Evolutionary conservation across 2,113 vertebrate species (phyloP), one percentile per base, ranked within the genome.

Genomic region (Psilopogon haemacephalus): DNA sequence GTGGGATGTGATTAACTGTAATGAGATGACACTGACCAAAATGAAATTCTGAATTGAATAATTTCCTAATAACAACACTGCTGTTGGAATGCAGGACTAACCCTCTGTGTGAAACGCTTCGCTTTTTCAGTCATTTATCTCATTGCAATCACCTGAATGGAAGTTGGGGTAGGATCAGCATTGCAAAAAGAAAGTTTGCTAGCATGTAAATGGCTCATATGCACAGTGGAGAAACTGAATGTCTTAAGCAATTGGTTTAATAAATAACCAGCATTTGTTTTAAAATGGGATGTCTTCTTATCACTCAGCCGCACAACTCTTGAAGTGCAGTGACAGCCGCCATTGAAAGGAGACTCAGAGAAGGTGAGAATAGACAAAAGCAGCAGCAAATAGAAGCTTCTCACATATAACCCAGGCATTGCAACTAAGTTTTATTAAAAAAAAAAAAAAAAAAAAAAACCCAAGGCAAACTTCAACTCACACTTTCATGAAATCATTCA

Each of bases 1-100:
- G 63, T 84, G 81, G 48, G 71, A 90, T 84, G 50, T 0, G 1
- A 96, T 93, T 94, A 94, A 87, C 55, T 76, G 55, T 76, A 96
- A 96, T 96, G 93, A 90, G 68, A 92, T 91, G 89, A 90, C 74
- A 83, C 42, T 67, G 84, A 82, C 92, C 86, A 83, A 95, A 96
- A 95, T 93, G 63, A 93, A 95, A 92, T 84, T 85, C 55, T 73
- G 71, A 93, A 92, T 70, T 87, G 84, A 94, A 89, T 79, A 18
- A 93, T 92, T 94, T 95, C 90, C 81, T 87, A 79, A 85, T 88
- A 96, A 78, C 73, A 87, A 32, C 21, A 80, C 62, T 46, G 30
- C 26, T 79, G 65, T 79, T 82, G 59, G 55, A 62, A 93, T 86
- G 68, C 78, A 84, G 67, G 7, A 44, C 28, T 37, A 84, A 72